These are phyloP conservation scores for Abrostola tripartita DNA, from an alignment of 2,888 invertebrate genomes.

Conservation along the genomic window DNA sequence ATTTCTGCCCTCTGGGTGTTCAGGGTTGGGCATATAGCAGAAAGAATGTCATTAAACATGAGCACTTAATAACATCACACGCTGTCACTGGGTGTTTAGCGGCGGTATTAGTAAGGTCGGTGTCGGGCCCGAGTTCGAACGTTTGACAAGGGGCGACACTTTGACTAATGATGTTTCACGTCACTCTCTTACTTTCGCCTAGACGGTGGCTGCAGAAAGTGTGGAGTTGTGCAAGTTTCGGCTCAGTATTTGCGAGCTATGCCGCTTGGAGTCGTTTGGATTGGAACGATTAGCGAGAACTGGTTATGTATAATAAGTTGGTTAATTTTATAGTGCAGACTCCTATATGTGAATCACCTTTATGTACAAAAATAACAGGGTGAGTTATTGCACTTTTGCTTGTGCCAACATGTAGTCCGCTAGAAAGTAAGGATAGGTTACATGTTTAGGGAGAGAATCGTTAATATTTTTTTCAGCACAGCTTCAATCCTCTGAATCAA, in stretches of 20 bases:
- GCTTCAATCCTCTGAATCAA: too few species aligned
- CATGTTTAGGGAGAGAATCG: too few species aligned
- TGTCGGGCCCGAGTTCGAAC: constrained; percentile 75
- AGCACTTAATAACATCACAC: constrained; percentile 78
- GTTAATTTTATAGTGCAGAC: too few species aligned
- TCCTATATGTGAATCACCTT: too few species aligned
- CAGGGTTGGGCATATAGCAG: constrained; percentile 18
- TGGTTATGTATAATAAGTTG: too few species aligned
- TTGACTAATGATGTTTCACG: constrained; percentile 83
- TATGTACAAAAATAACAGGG: too few species aligned
- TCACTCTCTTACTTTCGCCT: constrained; percentile 75
- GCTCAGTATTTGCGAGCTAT: not conserved
- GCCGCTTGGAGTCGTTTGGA: too few species aligned
- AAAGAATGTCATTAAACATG: constrained; percentile 65
- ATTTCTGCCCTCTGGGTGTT: not conserved
- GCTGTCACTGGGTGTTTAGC: constrained; percentile 74
- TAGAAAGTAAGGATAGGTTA: too few species aligned
- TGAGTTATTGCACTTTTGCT: too few species aligned
- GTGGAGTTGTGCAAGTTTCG: constrained; percentile 36
- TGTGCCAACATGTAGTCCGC: too few species aligned
- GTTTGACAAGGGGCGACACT: constrained; percentile 86
- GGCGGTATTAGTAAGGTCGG: constrained; percentile 74
- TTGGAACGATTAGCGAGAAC: too few species aligned
- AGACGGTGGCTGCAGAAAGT: constrained; percentile 50
- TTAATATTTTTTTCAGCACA: too few species aligned